Evolutionary conservation across 2,113 vertebrate genomes (phyloP).

Genomic region (Thermophis baileyi): DNA sequence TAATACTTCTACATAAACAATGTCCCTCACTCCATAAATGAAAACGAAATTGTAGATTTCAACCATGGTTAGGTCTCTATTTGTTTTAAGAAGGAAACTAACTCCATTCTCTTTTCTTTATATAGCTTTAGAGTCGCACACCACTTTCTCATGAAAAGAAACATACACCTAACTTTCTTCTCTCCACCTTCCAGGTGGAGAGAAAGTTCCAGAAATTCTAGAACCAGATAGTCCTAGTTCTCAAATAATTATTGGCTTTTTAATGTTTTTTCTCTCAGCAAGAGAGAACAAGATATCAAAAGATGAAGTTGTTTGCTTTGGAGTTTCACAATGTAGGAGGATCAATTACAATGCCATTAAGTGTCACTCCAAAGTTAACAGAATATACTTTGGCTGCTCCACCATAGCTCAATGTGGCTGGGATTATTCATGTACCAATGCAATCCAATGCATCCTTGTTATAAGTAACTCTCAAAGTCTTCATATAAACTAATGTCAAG

Average conservation of each 20-base stretch:
- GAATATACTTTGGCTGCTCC: neutral
- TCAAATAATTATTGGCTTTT: neutral
- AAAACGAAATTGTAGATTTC: neutral
- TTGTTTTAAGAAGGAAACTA: neutral
- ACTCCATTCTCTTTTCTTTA: neutral
- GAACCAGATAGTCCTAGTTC: neutral
- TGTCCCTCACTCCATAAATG: neutral
- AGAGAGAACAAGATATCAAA: neutral
- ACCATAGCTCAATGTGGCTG: neutral
- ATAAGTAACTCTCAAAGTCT: neutral
- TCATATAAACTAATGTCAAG: neutral
- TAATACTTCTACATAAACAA: neutral
- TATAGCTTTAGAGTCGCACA: neutral
- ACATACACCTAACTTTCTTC: neutral
- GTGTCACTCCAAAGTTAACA: neutral
- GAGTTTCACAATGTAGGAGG: neutral
- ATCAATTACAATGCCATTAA: neutral
- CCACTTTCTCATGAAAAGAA: neutral
- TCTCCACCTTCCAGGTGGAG: neutral
- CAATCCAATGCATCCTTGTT: neutral
- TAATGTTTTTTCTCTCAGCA: neutral
- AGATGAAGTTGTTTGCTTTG: neutral
- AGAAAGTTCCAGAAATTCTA: neutral
- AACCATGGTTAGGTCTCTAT: neutral
- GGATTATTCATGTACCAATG: neutral